Base-by-base conservation (phyloP, 2,888 invertebrate species). In the Aphidoletes aphidimyza region DNA sequence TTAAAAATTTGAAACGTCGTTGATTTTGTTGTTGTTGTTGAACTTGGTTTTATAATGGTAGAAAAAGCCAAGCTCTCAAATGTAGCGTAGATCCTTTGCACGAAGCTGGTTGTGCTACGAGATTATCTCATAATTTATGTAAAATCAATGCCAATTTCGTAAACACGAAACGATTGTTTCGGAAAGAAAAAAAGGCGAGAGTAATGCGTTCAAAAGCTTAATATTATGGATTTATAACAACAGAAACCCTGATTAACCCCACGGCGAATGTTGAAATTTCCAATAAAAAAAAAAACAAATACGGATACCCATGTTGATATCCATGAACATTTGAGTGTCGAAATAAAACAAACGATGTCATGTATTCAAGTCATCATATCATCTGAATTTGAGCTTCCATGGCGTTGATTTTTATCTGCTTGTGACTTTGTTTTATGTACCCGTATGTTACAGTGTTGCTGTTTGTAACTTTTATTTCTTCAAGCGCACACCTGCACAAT, bases 51-150 rank as follows among this genome's bases (percentile, higher is more conserved):
- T n/a, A n/a, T n/a, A n/a, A n/a, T n/a, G n/a, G n/a, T n/a, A n/a
- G n/a, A n/a, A n/a, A n/a, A n/a, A n/a, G n/a, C n/a, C n/a, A n/a
- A n/a, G n/a, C n/a, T n/a, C n/a, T n/a, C n/a, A n/a, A n/a, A n/a
- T n/a, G n/a, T n/a, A n/a, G n/a, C n/a, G n/a, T n/a, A n/a, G n/a
- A n/a, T n/a, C n/a, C n/a, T n/a, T n/a, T n/a, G n/a, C n/a, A n/a
- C n/a, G n/a, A n/a, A n/a, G n/a, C n/a, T n/a, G n/a, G n/a, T n/a
- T n/a, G n/a, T n/a, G n/a, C n/a, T n/a, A n/a, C n/a, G n/a, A n/a
- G n/a, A n/a, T n/a, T n/a, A n/a, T n/a, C n/a, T n/a, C 47, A n/a
- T 22, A 54, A 54, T 54, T 54, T 54, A 54, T 54, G 54, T 22
- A 22, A 2, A 54, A 54, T 54, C 22, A 22, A 54, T 22, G n/a